phyloP scores from a whole-genome alignment of 1,140 invertebrate genomes.

The Drosophila subpulchrella region DNA sequence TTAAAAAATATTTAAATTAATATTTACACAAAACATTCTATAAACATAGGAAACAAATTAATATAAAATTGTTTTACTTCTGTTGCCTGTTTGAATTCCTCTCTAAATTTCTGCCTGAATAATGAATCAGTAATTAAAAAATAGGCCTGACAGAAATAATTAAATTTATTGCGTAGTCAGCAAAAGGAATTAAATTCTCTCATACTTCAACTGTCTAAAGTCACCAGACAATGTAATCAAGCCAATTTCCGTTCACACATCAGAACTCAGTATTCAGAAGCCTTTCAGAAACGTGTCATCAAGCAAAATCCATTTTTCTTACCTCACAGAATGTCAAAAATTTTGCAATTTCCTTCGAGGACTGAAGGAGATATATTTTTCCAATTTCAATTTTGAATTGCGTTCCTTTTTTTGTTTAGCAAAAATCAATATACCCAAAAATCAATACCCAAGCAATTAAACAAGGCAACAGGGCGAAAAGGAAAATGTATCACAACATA shows the following conservation, averaged over 20 bases:
- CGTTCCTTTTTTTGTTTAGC: neutral
- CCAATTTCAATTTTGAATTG: slow-evolving; percentile 13
- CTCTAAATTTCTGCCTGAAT: too few relatives aligned
- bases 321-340: slow-evolving; percentile 21
- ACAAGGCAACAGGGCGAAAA: slow-evolving; percentile 8
- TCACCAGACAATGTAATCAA: slow-evolving; percentile 47
- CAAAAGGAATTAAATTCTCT: neutral
- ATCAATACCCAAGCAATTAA: slow-evolving; percentile 31
- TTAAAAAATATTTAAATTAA: neutral
- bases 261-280: slow-evolving; percentile 4
- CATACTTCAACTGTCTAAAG: slow-evolving; percentile 14
- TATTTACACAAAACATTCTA: neutral
- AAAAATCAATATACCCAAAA: slow-evolving; percentile 52
- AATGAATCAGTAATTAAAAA: neutral
- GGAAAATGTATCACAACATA: slow-evolving; percentile 29
- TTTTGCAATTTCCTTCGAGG: slow-evolving; percentile 40
- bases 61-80: too few relatives aligned
- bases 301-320: slow-evolving; percentile 7
- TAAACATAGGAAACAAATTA: too few relatives aligned
- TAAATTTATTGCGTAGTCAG: neutral
- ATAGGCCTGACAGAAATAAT: neutral
- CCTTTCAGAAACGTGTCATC: slow-evolving; percentile 3
- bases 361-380: slow-evolving; percentile 15
- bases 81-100: too few relatives aligned
- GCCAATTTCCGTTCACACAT: slow-evolving; percentile 48